A percentile compares a stretch with the other conserved stretches of the same genome.
Evolutionary conservation across 2,113 vertebrate genomes (phyloP).

Genomic region (Crypturellus undulatus): DNA sequence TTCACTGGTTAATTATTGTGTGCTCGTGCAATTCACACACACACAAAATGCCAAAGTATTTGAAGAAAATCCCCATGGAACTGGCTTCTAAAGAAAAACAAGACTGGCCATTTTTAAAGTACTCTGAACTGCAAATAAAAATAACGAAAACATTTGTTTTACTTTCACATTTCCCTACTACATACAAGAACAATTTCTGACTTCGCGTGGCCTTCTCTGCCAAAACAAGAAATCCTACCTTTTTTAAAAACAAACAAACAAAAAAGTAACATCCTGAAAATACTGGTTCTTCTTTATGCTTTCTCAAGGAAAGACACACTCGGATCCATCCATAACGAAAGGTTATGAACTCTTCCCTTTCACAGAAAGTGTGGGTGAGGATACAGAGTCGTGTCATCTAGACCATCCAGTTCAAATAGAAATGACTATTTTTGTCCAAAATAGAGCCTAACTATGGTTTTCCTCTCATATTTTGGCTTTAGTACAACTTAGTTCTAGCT

Average conservation of each 20-base stretch:
- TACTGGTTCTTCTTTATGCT: background rate
- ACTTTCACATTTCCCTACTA: background rate
- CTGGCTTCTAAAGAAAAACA: constrained; percentile 35
- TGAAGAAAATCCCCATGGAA: background rate
- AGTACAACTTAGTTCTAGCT: background rate
- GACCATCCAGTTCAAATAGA: background rate
- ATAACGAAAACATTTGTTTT: constrained; percentile 24
- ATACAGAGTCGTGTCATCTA: background rate
- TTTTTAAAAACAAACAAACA: background rate
- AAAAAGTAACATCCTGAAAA: background rate
- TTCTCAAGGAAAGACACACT: background rate
- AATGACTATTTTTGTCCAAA: background rate
- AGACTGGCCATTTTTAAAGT: background rate
- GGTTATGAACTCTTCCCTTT: background rate
- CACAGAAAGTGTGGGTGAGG: background rate
- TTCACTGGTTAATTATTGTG: constrained; percentile 51
- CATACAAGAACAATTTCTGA: background rate
- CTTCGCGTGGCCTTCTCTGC: background rate
- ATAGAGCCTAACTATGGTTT: background rate
- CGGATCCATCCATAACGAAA: background rate
- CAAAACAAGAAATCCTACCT: background rate
- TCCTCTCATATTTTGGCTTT: background rate
- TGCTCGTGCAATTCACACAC: background rate
- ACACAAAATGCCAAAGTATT: background rate
- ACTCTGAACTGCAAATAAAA: background rate